Base-by-base conservation (phyloP, 1,140 invertebrate genomes). In the Macrobrachium nipponense region DNA sequence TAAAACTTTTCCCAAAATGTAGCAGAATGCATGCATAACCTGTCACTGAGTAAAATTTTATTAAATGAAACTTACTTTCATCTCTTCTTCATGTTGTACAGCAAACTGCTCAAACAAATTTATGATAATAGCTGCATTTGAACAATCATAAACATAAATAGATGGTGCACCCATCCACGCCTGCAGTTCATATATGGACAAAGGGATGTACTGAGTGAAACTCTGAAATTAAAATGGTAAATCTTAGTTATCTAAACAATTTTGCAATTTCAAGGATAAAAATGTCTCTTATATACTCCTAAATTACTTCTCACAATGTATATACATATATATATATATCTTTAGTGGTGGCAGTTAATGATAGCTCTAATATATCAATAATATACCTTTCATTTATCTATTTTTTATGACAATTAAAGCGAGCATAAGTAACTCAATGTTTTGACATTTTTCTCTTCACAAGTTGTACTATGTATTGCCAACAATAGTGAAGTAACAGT, bases 61-160 rank as follows among this genome's bases (percentile, higher is more conserved):
- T 36, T n/a, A 17, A 70, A 20, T 51, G 0, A 51, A 58, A 73
- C 76, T 83, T 59, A 87, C 95, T 92, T 96, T 94, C 90, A 95
- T 95, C 91, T 98, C 97, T 86, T 94, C 93, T 91, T 98, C 96
- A 90, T 98, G 96, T 90, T 98, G 97, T 62, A 95, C 94, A 14
- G 97, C 97, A 92, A 98, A 99, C 89, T 95, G 94, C 89, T 96
- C 95, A 92, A 99, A 99, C 64, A 96, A 95, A 82, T 98, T 96
- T 51, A 99, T 95, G 89, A 99, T 98, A 80, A 98, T 96, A 64
- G 98, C 98, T 14, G 98, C 98, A 93, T 98, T 99, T 44, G 97
- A 98, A 92, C 98, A 99, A 91, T 99, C 98, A 92, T 99, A 99
- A 12, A 99, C 98, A 92, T 99, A 99, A 86, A 99, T 98, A 66